These are phyloP conservation scores for Luperina nickerlii DNA, from an alignment of 2,888 invertebrate species.

Conservation along the genomic window DNA sequence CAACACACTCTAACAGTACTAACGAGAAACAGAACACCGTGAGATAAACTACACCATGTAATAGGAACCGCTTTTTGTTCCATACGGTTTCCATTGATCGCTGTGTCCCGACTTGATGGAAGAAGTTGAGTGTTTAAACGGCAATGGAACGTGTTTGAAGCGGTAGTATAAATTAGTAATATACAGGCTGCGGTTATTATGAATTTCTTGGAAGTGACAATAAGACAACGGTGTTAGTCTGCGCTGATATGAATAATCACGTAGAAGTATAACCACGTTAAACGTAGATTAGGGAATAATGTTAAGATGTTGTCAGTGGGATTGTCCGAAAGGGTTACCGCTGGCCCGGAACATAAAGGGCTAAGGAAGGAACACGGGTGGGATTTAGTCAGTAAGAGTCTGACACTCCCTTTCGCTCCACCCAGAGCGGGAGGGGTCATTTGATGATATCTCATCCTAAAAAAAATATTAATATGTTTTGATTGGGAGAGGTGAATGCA, in stretches of 20 bases:
- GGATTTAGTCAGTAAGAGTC: no score
- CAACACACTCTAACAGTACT: constrained; percentile 57
- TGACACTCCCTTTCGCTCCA: no score
- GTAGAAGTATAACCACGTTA: no score
- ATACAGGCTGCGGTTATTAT: constrained; percentile 13
- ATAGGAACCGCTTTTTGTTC: not conserved
- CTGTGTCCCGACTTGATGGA: not conserved
- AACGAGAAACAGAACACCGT: constrained; percentile 68
- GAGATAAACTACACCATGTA: constrained; percentile 52
- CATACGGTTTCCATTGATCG: constrained; percentile 37
- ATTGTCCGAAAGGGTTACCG: no score
- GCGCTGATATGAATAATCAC: constrained; percentile 17
- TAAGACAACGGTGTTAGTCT: constrained; percentile 46
- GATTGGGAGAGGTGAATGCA: constrained; percentile 18
- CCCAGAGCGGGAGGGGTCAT: no score
- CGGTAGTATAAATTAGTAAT: constrained; percentile 1
- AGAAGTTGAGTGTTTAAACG: not conserved
- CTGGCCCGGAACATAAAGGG: no score
- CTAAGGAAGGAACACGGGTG: no score
- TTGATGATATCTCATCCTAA: no score
- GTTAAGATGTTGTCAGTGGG: not conserved
- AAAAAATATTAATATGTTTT: constrained; percentile 10
- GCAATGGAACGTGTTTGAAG: constrained; percentile 35
- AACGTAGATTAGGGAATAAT: constrained; percentile 41
- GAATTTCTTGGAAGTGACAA: constrained; percentile 60